A percentile compares a stretch with the other conserved stretches of the same genome.
Evolutionary conservation across 2,888 invertebrate genomes (phyloP).

Genomic region (Onthophagus sagittarius): DNA sequence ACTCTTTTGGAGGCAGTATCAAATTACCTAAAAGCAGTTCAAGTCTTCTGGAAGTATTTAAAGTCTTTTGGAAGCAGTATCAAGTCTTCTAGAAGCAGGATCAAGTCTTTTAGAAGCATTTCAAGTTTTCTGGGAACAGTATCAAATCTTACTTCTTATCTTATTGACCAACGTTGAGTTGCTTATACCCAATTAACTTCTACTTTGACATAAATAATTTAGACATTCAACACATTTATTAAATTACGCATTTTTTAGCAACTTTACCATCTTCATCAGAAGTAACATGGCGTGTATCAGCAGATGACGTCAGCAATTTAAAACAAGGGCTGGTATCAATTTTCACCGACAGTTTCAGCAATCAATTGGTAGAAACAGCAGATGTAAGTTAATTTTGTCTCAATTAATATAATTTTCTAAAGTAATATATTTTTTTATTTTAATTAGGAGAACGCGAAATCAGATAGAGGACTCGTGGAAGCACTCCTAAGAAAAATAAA

Average conservation of each 20-base stretch:
- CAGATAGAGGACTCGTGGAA: conserved; percentile 69
- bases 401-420: conserved; percentile 12
- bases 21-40: too few species aligned
- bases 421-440: conserved; percentile 22
- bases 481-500: conserved; percentile 75
- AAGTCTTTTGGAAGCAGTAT: too few species aligned
- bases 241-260: conserved; percentile 36
- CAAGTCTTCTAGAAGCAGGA: too few species aligned
- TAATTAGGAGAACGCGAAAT: conserved; percentile 58
- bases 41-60: too few species aligned
- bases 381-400: conserved; percentile 48
- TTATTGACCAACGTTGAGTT: too few species aligned
- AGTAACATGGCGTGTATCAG: conserved; percentile 56
- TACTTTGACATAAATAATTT: too few species aligned
- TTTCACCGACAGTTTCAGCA: conserved; percentile 76
- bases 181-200: too few species aligned
- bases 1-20: too few species aligned
- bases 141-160: too few species aligned
- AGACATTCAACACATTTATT: too few species aligned
- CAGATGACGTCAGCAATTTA: conserved; percentile 62
- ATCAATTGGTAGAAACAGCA: conserved; percentile 66
- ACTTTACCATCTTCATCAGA: conserved; percentile 49
- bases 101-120: too few species aligned
- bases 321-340: conserved; percentile 69
- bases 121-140: too few species aligned